A percentile compares a stretch with the other conserved stretches of the same genome.
phyloP scores from a whole-genome alignment of 92 coral and sea anemone genomes.

The Porites divaricata region DNA sequence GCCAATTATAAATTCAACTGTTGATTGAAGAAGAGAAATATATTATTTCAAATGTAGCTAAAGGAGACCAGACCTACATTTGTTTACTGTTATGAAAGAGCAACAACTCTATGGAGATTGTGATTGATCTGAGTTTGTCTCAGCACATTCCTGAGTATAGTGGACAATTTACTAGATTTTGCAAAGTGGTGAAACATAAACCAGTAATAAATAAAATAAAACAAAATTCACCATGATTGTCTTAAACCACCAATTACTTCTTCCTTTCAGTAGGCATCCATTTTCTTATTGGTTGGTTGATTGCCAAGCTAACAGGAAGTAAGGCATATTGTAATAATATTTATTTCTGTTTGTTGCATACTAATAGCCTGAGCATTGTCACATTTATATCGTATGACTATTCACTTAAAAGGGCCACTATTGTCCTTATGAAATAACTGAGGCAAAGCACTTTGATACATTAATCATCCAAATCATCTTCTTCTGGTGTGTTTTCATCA shows the following conservation, averaged over 20 bases:
- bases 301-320: too few species aligned
- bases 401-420: constrained; percentile 28
- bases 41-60: too few species aligned
- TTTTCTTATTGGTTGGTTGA: too few species aligned
- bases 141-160: neutral
- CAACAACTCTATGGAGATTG: neutral
- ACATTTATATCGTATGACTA: constrained; percentile 24
- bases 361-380: constrained; percentile 23
- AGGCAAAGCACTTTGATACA: too few species aligned
- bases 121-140: constrained; percentile 1
- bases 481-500: too few species aligned
- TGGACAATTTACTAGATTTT: neutral
- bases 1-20: constrained; percentile 28
- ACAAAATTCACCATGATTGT: constrained; percentile 1
- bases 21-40: neutral
- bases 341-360: neutral
- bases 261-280: too few species aligned
- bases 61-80: too few species aligned
- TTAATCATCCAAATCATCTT: too few species aligned
- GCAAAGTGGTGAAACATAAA: too few species aligned
- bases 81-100: too few species aligned
- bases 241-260: too few species aligned
- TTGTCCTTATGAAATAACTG: constrained; percentile 1
- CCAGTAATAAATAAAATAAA: neutral
- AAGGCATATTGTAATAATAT: too few species aligned